Conservation (phyloP, 2,888 invertebrate species). For the Conistra vaccinii region DNA sequence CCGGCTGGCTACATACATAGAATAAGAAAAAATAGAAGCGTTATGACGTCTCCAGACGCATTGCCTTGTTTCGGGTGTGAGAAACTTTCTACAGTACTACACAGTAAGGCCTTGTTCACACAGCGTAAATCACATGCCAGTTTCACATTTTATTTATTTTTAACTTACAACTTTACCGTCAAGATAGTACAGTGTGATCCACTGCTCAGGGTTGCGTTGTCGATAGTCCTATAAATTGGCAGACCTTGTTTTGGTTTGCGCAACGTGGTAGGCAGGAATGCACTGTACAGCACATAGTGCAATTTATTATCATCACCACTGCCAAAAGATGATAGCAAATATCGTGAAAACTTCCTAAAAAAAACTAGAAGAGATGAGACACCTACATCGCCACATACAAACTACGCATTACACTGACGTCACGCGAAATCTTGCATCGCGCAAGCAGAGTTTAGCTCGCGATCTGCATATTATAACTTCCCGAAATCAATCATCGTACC, state of each 20-base stretch:
- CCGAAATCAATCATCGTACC: no score
- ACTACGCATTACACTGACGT: no score
- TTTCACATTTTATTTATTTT: background rate
- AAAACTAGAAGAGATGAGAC: background rate
- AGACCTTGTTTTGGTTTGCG: background rate
- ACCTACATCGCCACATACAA: no score
- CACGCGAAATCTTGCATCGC: no score
- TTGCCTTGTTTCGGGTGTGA: background rate
- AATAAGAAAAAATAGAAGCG: conserved; percentile 6
- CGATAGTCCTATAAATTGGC: background rate
- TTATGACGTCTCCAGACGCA: background rate
- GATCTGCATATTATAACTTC: no score
- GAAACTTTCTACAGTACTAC: background rate
- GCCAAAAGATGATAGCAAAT: background rate
- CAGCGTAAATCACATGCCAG: background rate
- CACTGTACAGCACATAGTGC: background rate
- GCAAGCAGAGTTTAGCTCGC: no score
- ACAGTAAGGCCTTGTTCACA: background rate
- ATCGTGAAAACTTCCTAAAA: background rate
- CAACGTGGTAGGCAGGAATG: background rate
- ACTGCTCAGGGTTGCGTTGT: background rate
- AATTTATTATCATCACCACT: background rate
- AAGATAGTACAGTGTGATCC: background rate
- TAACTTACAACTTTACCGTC: background rate
- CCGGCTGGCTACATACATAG: conserved; percentile 57